Evolutionary conservation across 1,140 invertebrate species (phyloP), one percentile per base, ranked within the genome.

Genomic region (Halesus radiatus): DNA sequence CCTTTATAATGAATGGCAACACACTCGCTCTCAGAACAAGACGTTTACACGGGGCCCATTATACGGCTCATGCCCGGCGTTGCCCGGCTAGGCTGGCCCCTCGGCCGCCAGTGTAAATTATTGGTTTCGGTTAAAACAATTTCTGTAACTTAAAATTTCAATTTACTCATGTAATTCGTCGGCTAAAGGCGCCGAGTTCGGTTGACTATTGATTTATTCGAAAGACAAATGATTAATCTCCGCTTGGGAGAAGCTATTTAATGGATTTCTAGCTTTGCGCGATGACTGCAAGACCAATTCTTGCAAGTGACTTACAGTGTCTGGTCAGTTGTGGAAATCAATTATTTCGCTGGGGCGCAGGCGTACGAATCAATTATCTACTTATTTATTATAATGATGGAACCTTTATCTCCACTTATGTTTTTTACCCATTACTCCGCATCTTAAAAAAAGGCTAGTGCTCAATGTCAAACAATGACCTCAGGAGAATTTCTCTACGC

Each of bases 1-100:
- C 73, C 68, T 76, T 70, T 70, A 81, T 81, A 81, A 81, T 79
- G 78, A 81, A 81, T 53, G 77, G 77, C 72, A 81, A 77, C 64
- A 53, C 60, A 78, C 64, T 75, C 56, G 53, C 58, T 37, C 70
- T 56, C 23, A 8, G 58, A 74, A 79, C 70, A 79, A 73, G 54
- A 74, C 52, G 64, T 79, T 79, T 74, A 79, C 70, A 75, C 45
- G 54, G 50, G 54, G 32, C 37, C 18, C 58, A 70, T 70, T 70
- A 66, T 70, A 54, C 64, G n/a, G n/a, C 37, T 58, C 37, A 13
- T 45, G 8, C 37, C 37, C 37, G 37, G 37, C 37, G 37, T 45
- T 45, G 37, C 18, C 32, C 13, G n/a, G 29, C 32, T 45, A 52
- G 18, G 23, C 45, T 20, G 18, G 68, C 45, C 45, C 26, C 32